Evolutionary conservation across 2,113 vertebrate species (phyloP).

Genomic region (Rhinogobius similis): DNA sequence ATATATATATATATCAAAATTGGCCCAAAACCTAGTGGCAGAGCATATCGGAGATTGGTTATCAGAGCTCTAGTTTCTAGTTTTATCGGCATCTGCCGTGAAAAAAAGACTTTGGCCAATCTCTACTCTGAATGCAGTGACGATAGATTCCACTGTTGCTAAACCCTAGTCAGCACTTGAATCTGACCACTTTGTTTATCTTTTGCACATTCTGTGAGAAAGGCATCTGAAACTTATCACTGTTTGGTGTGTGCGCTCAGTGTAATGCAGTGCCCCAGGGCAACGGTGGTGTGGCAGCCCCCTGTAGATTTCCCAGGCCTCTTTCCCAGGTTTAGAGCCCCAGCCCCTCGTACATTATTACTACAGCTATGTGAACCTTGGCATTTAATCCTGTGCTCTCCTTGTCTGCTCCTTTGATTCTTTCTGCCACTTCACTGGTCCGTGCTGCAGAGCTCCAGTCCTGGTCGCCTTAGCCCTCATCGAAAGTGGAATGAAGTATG

Average conservation of each 20-base stretch:
- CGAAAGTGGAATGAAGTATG: constrained; percentile 98
- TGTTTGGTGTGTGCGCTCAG: constrained; percentile 28
- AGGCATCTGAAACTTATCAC: constrained; percentile 59
- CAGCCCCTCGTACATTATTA: constrained; percentile 23
- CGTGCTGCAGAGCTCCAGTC: constrained; percentile 89
- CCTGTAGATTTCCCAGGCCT: constrained; percentile 73
- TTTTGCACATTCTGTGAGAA: constrained; percentile 42
- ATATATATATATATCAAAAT: too few species aligned
- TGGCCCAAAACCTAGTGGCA: too few species aligned
- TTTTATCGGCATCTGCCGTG: too few species aligned
- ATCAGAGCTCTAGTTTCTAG: too few species aligned
- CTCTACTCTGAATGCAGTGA: neutral
- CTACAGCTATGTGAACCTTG: constrained; percentile 59
- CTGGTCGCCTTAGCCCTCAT: constrained; percentile 97
- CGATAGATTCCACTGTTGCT: constrained; percentile 21
- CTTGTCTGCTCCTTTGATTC: constrained; percentile 35
- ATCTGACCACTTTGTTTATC: constrained; percentile 29
- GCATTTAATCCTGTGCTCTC: constrained; percentile 62
- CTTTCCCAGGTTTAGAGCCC: constrained; percentile 65
- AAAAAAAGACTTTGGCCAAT: neutral
- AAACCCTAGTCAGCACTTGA: constrained; percentile 38
- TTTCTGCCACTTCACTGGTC: constrained; percentile 35
- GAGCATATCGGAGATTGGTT: too few species aligned
- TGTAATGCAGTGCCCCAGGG: constrained; percentile 43
- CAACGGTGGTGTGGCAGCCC: constrained; percentile 44